Evolutionary conservation across 1,140 invertebrate species (phyloP).

Genomic region (Danaus melanippus): DNA sequence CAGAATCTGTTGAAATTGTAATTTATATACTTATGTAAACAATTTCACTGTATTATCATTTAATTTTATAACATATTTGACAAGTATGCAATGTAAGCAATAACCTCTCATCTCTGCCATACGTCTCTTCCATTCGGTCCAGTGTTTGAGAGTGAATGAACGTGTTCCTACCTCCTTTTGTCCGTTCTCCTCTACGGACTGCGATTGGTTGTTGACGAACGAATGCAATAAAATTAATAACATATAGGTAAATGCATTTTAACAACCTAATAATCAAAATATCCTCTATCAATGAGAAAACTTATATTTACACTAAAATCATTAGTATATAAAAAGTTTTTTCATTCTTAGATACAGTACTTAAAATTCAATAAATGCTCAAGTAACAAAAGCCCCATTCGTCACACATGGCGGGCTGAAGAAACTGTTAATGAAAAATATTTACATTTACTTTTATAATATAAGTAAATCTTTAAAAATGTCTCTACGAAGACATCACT

Average conservation of each 20-base stretch:
- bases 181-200: constrained; percentile 70
- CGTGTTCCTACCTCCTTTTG: constrained; percentile 65
- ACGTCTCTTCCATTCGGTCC: constrained; percentile 31
- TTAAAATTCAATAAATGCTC: constrained; percentile 53
- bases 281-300: constrained; percentile 50
- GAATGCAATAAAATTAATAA: constrained; percentile 72
- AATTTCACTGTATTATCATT: constrained; percentile 3
- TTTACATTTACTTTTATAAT: constrained; percentile 66
- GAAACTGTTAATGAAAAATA: constrained; percentile 58
- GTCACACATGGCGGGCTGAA: constrained; percentile 57
- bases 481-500: constrained; percentile 69
- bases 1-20: constrained; percentile 51
- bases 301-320: constrained; percentile 56
- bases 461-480: constrained; percentile 59
- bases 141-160: constrained; percentile 36
- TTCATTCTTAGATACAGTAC: constrained; percentile 55
- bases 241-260: constrained; percentile 69
- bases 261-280: constrained; percentile 61
- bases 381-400: constrained; percentile 63
- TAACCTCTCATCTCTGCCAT: constrained; percentile 34
- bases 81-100: constrained; percentile 1
- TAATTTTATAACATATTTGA: not conserved
- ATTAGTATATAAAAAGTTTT: constrained; percentile 55
- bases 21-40: constrained; percentile 16
- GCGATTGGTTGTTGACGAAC: constrained; percentile 70